These are phyloP conservation scores for Bubo blakistoni DNA, from an alignment of 2,113 vertebrate species.

Conservation along the genomic window DNA sequence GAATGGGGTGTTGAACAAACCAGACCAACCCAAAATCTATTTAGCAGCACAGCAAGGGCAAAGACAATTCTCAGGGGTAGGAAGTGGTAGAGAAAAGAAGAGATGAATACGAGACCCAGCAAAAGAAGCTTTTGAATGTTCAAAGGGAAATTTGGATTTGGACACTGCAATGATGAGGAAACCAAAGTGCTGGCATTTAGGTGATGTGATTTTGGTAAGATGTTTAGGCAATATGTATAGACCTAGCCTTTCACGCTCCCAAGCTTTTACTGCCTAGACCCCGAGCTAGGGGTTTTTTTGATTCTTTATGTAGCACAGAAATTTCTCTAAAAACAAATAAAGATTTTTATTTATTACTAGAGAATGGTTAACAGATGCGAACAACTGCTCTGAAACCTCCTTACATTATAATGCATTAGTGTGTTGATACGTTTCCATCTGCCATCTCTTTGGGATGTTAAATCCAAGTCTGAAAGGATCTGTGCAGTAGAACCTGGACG, in stretches of 20 bases:
- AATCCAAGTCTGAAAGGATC: slow-evolving; percentile 94
- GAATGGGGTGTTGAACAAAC: neutral
- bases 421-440: slow-evolving; percentile 94
- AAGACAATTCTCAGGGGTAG: neutral
- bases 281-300: neutral
- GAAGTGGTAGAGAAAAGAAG: neutral
- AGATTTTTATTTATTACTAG: neutral
- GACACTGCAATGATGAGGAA: neutral
- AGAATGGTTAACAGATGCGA: neutral
- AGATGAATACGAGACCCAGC: neutral
- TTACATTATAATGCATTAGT: slow-evolving; percentile 96
- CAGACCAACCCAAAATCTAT: neutral
- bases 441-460: slow-evolving; percentile 96
- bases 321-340: neutral
- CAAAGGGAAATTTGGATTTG: neutral
- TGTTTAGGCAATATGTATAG: neutral
- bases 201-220: neutral
- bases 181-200: neutral
- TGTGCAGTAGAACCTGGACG: slow-evolving; percentile 96
- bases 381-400: slow-evolving; percentile 51
- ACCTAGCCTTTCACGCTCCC: neutral
- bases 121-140: neutral
- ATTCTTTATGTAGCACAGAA: neutral
- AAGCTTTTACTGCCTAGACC: neutral
- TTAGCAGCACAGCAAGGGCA: neutral